Conservation (phyloP, 30 jellyfish, hydroid and myxozoan genomes). For the Aurelia aurita region DNA sequence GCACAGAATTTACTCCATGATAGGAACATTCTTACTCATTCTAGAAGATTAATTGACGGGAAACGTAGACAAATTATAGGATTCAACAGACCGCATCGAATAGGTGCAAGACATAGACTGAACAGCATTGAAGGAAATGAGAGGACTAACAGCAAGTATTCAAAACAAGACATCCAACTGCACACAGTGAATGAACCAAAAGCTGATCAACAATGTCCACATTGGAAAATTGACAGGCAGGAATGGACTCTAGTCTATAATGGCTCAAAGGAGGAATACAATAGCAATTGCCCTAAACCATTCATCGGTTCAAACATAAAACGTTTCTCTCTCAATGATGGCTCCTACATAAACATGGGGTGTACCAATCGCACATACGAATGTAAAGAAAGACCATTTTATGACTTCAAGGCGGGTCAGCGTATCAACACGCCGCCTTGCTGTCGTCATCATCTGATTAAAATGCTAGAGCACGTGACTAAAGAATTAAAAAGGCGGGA, state of each 20-base stretch:
- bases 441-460: conserved; percentile 79
- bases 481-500: conserved; percentile 26
- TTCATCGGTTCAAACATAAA: conserved; percentile 16
- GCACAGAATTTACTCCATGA: no score
- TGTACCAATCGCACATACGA: conserved; percentile 68
- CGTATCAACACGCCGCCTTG: conserved; percentile 98
- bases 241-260: conserved; percentile 50
- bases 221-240: conserved; percentile 31
- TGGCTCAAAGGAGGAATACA: conserved; percentile 2
- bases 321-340: conserved; percentile 54
- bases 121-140: not conserved
- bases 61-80: no score
- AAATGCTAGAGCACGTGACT: conserved; percentile 58
- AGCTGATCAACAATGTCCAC: not conserved
- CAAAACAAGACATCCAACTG: not conserved
- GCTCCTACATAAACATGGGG: conserved; percentile 56
- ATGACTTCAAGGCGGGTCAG: conserved; percentile 12
- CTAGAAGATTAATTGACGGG: no score
- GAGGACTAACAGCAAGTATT: not conserved
- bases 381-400: conserved; percentile 82
- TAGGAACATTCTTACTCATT: no score
- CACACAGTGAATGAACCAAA: not conserved
- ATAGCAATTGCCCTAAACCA: conserved; percentile 43
- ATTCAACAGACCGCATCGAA: no score
- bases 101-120: no score